Percentiles rank a stretch among this genome's conserved stretches.
phyloP scores from a whole-genome alignment of 2,113 vertebrate species.

The Scomber scombrus region DNA sequence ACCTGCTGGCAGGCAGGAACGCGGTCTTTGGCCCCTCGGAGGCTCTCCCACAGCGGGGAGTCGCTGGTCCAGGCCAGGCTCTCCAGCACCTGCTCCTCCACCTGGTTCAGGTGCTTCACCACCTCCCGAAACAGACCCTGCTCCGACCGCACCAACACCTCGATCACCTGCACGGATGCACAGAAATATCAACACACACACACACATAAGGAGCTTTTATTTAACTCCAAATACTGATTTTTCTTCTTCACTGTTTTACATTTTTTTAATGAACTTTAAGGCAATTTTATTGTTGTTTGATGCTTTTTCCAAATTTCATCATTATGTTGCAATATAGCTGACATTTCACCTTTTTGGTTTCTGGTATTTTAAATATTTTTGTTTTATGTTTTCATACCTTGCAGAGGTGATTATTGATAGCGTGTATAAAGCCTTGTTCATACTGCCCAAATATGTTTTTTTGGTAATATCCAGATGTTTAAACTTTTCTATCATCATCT shows the following conservation, averaged over 20 bases:
- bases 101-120: slow-evolving; percentile 94
- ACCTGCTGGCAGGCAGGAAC: slow-evolving; percentile 93
- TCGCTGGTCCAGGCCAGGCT: slow-evolving; percentile 91
- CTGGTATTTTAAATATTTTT: too few species aligned
- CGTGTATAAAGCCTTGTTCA: background rate
- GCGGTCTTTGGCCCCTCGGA: slow-evolving; percentile 87
- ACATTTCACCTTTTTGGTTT: too few species aligned
- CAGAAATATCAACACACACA: background rate
- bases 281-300: too few species aligned
- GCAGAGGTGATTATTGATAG: background rate
- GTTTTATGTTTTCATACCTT: background rate
- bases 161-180: slow-evolving; percentile 88
- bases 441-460: too few species aligned
- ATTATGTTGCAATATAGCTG: too few species aligned
- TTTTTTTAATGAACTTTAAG: too few species aligned
- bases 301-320: too few species aligned
- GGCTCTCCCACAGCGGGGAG: slow-evolving; percentile 92
- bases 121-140: slow-evolving; percentile 94
- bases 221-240: too few species aligned
- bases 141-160: slow-evolving; percentile 93
- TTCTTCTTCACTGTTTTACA: too few species aligned
- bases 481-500: too few species aligned
- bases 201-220: slow-evolving; percentile 43
- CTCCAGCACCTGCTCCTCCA: slow-evolving; percentile 96
- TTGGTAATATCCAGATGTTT: too few species aligned